phyloP scores from a whole-genome alignment of 2,797 vertebrate species.

The Esox lucius region DNA sequence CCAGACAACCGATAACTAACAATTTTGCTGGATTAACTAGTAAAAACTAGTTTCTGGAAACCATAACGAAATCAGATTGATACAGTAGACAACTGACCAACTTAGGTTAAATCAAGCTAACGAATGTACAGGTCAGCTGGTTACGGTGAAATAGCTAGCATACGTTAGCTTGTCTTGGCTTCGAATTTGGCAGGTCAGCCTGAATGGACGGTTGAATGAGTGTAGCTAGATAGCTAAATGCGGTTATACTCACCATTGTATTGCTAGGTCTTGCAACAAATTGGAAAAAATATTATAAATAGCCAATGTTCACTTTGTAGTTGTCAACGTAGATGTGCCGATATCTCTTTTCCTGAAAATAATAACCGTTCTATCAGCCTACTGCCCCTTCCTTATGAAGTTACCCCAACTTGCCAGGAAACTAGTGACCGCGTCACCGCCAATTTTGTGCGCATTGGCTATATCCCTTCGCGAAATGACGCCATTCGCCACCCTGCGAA shows the following conservation, averaged over 20 bases:
- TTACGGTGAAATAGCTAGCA: not conserved
- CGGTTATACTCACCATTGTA: slow-evolving; percentile 31
- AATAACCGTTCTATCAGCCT: not conserved
- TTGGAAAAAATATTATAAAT: not conserved
- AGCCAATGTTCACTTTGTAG: not conserved
- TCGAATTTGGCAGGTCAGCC: not conserved
- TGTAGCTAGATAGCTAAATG: not conserved
- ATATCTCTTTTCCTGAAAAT: not conserved
- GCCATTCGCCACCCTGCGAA: slow-evolving; percentile 21
- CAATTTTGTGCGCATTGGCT: slow-evolving; percentile 25
- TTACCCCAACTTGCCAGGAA: slow-evolving; percentile 9
- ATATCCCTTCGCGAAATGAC: slow-evolving; percentile 50
- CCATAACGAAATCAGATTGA: not conserved
- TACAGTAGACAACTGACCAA: not conserved
- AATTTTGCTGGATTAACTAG: not conserved
- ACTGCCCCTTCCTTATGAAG: slow-evolving; percentile 9
- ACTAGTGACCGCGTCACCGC: slow-evolving; percentile 22
- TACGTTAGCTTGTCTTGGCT: not conserved
- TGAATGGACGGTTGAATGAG: not conserved
- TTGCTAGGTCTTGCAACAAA: slow-evolving; percentile 15
- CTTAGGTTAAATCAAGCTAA: not conserved
- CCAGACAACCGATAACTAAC: not conserved
- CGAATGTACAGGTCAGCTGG: too few relatives aligned
- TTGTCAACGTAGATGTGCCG: not conserved
- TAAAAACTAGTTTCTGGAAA: not conserved